Evolutionary conservation across 2,797 vertebrate species (phyloP).

Genomic region (Xyrichtys novacula): DNA sequence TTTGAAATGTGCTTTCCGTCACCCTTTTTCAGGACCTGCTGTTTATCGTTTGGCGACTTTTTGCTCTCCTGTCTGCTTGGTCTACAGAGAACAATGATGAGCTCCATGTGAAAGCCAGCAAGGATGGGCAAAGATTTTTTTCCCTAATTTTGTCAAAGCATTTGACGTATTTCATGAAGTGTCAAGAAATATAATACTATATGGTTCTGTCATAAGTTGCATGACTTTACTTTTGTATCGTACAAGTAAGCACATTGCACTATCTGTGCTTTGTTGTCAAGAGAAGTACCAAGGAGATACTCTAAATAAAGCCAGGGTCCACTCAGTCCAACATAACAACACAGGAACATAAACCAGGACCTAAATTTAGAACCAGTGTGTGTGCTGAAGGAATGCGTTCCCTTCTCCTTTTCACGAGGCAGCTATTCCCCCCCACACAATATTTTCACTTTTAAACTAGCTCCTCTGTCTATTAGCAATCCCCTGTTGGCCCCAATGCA

Average conservation of each 20-base stretch:
- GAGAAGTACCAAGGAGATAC: background rate
- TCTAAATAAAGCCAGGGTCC: slow-evolving; percentile 30
- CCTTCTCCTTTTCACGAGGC: slow-evolving; percentile 1
- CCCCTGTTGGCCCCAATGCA: fast-evolving
- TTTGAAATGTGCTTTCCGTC: too few relatives aligned
- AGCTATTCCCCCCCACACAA: background rate
- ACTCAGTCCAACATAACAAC: slow-evolving; percentile 26
- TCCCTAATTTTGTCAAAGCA: too few relatives aligned
- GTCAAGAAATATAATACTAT: too few relatives aligned
- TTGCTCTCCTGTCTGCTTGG: too few relatives aligned
- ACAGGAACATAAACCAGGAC: slow-evolving; percentile 3
- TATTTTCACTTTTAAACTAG: background rate
- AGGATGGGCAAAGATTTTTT: too few relatives aligned
- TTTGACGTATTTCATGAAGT: too few relatives aligned
- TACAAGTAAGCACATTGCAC: background rate
- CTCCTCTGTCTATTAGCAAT: background rate
- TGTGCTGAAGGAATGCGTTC: background rate
- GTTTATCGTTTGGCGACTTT: too few relatives aligned
- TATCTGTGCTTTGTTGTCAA: background rate
- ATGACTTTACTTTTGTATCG: too few relatives aligned
- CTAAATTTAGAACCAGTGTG: slow-evolving; percentile 42
- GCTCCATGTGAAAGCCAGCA: too few relatives aligned
- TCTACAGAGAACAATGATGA: too few relatives aligned
- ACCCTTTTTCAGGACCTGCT: too few relatives aligned
- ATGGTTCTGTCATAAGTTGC: too few relatives aligned